Evolutionary conservation across 2,113 vertebrate genomes (phyloP), one percentile per base, ranked within the genome.

Genomic region (Copsychus sechellarum): DNA sequence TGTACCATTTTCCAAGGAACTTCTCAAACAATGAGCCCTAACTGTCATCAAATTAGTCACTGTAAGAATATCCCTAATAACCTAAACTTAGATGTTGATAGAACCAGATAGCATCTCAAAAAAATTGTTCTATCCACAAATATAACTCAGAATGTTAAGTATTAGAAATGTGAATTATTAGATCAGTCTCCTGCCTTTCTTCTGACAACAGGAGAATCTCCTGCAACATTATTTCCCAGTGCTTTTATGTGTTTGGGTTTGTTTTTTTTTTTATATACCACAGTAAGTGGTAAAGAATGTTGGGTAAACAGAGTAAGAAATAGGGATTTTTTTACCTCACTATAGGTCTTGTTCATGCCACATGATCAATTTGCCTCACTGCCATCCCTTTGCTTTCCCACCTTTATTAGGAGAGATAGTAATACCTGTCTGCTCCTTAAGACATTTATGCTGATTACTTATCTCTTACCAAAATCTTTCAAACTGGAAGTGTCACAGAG

Each of bases 401-500:
- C 29, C 50, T 42, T 66, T 72, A 90, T 42, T 26, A 83, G 81
- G n/a, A 79, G 69, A 84, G 31, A 89, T 2, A 54, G 33, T 62
- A 90, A 64, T 94, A 92, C 33, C 80, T 93, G 25, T 76, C 90
- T 92, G 8, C 64, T 78, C 36, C 40, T 42, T 64, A 48, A 67
- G 76, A 90, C 48, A 81, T 64, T 90, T 90, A 79, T 92, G 82
- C 76, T 77, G 74, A 95, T 91, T 93, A 66, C 58, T 88, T 95
- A 95, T 67, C 90, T 81, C 64, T 78, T 86, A 80, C 20, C n/a
- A 88, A 94, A 95, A 94, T 90, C 88, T 86, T 88, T 81, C 72
- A 88, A 79, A 88, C 43, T 34, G 83, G 90, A 95, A 84, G 40
- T 89, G 51, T 92, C 82, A 95, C 4, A 6, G 73, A 67, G 53